Evolutionary conservation across 2,113 vertebrate species (phyloP).

Genomic region (Ammodramus savannarum): DNA sequence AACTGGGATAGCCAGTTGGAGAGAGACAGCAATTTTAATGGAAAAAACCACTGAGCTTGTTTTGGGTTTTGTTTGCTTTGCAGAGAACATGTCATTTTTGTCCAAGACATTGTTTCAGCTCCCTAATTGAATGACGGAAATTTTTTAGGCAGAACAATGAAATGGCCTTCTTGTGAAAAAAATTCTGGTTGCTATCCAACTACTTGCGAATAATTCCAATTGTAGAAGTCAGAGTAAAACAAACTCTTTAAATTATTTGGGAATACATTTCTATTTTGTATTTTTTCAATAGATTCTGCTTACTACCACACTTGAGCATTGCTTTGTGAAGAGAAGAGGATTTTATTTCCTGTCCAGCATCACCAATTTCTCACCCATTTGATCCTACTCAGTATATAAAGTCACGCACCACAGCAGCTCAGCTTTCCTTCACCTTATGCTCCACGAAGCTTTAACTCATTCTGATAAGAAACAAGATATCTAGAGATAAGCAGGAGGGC

Average conservation of each 20-base stretch:
- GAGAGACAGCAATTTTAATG: constrained; percentile 24
- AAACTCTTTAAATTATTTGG: constrained; percentile 6
- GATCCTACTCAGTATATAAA: background rate
- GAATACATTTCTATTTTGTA: background rate
- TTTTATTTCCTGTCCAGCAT: background rate
- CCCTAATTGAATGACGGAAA: constrained; percentile 40
- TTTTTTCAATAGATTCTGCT: background rate
- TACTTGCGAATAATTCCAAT: constrained; percentile 25
- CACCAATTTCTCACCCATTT: background rate
- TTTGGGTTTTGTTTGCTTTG: constrained; percentile 46
- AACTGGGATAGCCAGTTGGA: background rate
- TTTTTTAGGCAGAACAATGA: constrained; percentile 54
- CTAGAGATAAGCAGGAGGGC: background rate
- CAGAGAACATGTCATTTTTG: constrained; percentile 1
- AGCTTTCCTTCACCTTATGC: background rate
- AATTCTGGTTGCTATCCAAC: constrained; percentile 17
- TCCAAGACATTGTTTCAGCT: constrained; percentile 63
- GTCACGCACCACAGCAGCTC: background rate
- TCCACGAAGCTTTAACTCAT: background rate
- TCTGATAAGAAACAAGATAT: constrained; percentile 16
- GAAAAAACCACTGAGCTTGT: constrained; percentile 14
- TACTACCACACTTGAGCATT: background rate
- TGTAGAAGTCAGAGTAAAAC: constrained; percentile 9
- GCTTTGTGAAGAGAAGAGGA: background rate
- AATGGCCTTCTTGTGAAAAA: constrained; percentile 26